A percentile compares a stretch with the other conserved stretches of the same genome.
These are phyloP conservation scores for Muntiacus muntjak DNA, from an alignment of 2,113 vertebrate species.

Conservation along the genomic window DNA sequence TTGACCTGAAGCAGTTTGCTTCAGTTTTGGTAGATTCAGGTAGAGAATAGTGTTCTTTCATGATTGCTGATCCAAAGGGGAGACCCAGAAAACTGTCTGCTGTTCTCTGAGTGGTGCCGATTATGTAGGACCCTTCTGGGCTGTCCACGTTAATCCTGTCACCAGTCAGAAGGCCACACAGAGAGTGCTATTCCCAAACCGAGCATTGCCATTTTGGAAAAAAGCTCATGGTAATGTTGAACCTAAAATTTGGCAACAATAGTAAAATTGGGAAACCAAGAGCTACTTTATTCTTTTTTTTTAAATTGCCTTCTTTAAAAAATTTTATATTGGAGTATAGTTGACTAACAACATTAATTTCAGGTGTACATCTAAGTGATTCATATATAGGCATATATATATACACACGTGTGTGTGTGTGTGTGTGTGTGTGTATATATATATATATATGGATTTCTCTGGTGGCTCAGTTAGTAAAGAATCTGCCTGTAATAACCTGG, in stretches of 20 bases:
- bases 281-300: neutral
- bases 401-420: neutral
- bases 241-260: neutral
- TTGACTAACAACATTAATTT: neutral
- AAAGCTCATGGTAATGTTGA: neutral
- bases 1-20: neutral
- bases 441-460: neutral
- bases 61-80: neutral
- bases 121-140: neutral
- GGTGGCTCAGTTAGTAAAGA: neutral
- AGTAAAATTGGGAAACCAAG: neutral
- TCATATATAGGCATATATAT: neutral
- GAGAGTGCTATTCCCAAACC: neutral
- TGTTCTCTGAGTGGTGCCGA: neutral
- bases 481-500: neutral
- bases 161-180: neutral
- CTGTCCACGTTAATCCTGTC: neutral
- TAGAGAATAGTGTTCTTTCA: neutral
- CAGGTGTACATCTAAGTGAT: neutral
- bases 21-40: neutral
- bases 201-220: neutral
- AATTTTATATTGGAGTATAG: neutral
- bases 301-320: neutral
- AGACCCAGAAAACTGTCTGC: neutral
- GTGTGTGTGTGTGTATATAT: too few relatives aligned